Evolutionary conservation across 2,113 vertebrate species (phyloP).

Genomic region (Cygnus atratus): DNA sequence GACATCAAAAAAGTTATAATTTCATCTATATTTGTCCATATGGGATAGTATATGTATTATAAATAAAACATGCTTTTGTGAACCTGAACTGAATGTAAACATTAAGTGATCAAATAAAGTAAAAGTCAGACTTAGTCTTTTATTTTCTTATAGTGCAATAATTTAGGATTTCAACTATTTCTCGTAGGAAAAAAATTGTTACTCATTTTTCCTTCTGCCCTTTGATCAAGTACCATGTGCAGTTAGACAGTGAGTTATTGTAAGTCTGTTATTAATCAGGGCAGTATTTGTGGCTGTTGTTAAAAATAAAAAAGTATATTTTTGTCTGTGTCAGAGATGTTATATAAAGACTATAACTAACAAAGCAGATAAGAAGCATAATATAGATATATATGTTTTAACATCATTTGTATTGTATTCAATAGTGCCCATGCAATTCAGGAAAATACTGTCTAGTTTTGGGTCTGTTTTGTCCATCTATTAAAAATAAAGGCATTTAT

Average conservation of each 20-base stretch:
- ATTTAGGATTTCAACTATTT: conserved; percentile 54
- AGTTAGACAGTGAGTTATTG: conserved; percentile 60
- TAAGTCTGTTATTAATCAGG: conserved; percentile 74
- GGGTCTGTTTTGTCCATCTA: conserved; percentile 73
- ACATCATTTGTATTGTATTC: conserved; percentile 74
- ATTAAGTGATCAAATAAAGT: conserved; percentile 60
- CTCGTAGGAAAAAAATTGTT: conserved; percentile 14
- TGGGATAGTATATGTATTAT: conserved; percentile 27
- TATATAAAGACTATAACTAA: conserved; percentile 70
- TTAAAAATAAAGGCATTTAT: conserved; percentile 81
- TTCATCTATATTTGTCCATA: conserved; percentile 41
- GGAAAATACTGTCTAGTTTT: conserved; percentile 62
- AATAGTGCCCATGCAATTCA: conserved; percentile 76
- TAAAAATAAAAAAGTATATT: conserved; percentile 84
- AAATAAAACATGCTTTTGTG: conserved; percentile 62
- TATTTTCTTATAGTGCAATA: conserved; percentile 70
- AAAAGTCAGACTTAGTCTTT: conserved; percentile 55
- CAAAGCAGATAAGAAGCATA: conserved; percentile 60
- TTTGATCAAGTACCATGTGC: conserved; percentile 56
- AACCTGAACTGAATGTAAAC: conserved; percentile 73
- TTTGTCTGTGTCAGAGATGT: conserved; percentile 86
- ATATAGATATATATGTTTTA: conserved; percentile 66
- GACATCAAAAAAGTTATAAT: neutral
- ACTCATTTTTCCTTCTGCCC: conserved; percentile 45
- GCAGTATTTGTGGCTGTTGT: conserved; percentile 77